Evolutionary conservation across 2,888 invertebrate species (phyloP).

Genomic region (Miltochrista miniata): DNA sequence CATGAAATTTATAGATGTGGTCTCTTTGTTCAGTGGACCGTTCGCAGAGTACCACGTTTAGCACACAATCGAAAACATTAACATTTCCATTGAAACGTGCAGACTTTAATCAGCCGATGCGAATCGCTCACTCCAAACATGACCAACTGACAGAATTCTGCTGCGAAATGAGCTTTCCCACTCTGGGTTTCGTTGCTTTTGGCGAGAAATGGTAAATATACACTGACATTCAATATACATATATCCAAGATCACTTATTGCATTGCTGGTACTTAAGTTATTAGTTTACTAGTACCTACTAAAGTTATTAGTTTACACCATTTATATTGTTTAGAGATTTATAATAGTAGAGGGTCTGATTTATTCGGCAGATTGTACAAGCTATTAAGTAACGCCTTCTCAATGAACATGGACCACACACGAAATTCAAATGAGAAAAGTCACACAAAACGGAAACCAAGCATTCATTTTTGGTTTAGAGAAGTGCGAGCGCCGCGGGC

Average conservation of each 20-base stretch:
- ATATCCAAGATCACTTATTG: constrained; percentile 12
- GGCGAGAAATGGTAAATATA: constrained; percentile 12
- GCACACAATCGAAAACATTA: constrained; percentile 76
- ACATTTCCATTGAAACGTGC: constrained; percentile 72
- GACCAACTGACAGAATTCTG: constrained; percentile 33
- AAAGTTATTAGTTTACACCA: constrained; percentile 43
- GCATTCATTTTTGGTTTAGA: constrained; percentile 70
- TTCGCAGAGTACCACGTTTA: constrained; percentile 68
- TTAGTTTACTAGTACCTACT: no score
- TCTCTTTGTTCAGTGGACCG: constrained; percentile 65
- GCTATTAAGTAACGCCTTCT: constrained; percentile 63
- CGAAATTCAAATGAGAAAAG: constrained; percentile 74
- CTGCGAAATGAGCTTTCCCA: constrained; percentile 24
- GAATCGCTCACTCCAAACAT: constrained; percentile 52
- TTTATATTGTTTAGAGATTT: constrained; percentile 47
- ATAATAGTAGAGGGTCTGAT: constrained; percentile 48
- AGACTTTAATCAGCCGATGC: constrained; percentile 55
- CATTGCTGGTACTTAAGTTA: constrained; percentile 26
- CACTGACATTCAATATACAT: no score
- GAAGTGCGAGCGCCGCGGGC: constrained; percentile 69
- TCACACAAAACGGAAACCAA: constrained; percentile 74
- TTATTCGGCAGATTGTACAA: constrained; percentile 54
- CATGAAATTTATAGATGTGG: constrained; percentile 71
- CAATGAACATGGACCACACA: constrained; percentile 73
- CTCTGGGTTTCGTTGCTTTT: constrained; percentile 29